Evolutionary conservation across 2,113 vertebrate species (phyloP).

Genomic region (Helogale parvula): DNA sequence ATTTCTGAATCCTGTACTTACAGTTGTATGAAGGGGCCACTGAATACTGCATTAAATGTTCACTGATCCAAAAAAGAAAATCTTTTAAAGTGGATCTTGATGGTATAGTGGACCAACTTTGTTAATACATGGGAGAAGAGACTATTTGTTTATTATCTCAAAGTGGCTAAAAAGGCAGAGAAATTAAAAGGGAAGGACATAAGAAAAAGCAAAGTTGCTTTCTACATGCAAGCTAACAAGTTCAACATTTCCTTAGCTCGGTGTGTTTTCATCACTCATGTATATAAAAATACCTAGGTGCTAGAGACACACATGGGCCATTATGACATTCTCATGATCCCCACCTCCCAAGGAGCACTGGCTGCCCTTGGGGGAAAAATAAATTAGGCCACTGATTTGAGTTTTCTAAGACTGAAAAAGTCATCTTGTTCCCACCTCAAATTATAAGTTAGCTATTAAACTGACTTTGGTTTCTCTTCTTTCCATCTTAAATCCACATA

Average conservation of each 20-base stretch:
- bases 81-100: neutral
- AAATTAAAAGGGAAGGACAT: neutral
- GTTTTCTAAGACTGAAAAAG: conserved; percentile 49
- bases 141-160: neutral
- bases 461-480: conserved; percentile 48
- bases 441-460: conserved; percentile 64
- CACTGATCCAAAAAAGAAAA: neutral
- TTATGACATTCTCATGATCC: neutral
- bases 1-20: neutral
- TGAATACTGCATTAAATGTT: neutral
- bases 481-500: conserved; percentile 53
- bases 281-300: neutral
- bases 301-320: neutral
- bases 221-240: neutral
- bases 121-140: conserved; percentile 12
- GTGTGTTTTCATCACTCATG: neutral
- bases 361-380: conserved; percentile 8
- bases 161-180: neutral
- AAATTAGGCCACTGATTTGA: conserved; percentile 57
- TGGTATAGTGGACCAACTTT: neutral
- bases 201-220: neutral
- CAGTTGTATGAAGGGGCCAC: neutral
- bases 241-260: neutral
- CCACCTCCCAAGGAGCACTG: neutral
- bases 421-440: conserved; percentile 49